Percentiles rank a stretch among this genome's conserved stretches.
Evolutionary conservation across 2,797 vertebrate genomes (phyloP).

Genomic region (Acipenser transmontanus): DNA sequence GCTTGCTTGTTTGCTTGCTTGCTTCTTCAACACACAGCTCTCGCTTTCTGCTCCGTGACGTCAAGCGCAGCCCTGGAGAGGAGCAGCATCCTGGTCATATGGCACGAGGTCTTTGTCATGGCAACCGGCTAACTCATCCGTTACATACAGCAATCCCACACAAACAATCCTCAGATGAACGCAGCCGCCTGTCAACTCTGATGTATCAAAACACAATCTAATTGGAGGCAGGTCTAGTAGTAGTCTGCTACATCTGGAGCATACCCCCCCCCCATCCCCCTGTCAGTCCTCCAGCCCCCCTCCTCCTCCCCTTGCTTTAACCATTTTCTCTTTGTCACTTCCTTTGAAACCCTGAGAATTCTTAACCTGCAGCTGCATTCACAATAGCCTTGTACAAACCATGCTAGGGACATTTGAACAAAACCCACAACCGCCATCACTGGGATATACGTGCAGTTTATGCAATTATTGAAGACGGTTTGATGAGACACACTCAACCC

Average conservation of each 20-base stretch:
- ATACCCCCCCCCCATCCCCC: neutral
- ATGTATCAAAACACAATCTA: constrained; percentile 15
- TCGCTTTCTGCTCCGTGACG: constrained; percentile 56
- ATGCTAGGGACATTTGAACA: no score
- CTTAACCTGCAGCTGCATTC: neutral
- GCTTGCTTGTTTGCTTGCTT: constrained; percentile 35
- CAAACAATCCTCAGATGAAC: no score
- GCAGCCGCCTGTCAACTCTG: no score
- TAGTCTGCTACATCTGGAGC: constrained; percentile 33
- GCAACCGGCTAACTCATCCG: constrained; percentile 60
- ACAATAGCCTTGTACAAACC: no score
- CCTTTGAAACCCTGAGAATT: neutral
- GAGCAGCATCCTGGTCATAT: constrained; percentile 62
- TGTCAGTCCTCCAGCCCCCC: neutral
- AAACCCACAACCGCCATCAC: no score
- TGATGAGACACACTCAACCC: no score
- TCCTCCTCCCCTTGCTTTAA: neutral
- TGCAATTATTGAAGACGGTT: no score
- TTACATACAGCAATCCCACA: no score
- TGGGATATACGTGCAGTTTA: no score
- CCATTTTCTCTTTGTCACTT: constrained; percentile 1
- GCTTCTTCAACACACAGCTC: constrained; percentile 44
- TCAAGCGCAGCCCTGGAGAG: constrained; percentile 34
- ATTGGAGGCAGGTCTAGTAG: constrained; percentile 20
- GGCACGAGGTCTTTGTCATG: constrained; percentile 51